phyloP scores from a whole-genome alignment of 1,140 invertebrate species.

The Pollicipes pollicipes region DNA sequence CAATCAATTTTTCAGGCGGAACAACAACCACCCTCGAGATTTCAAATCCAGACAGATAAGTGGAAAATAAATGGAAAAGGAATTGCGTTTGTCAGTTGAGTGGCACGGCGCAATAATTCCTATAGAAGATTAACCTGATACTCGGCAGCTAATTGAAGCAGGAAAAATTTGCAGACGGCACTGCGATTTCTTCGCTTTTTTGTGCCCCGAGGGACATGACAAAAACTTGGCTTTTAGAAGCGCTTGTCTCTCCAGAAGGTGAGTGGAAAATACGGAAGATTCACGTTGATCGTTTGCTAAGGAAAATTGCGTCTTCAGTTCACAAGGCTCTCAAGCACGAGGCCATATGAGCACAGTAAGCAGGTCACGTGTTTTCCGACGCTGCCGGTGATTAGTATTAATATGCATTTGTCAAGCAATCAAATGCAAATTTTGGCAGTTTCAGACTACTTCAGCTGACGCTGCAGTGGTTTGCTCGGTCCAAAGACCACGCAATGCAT shows the following conservation, averaged over 20 bases:
- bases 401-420: too few relatives aligned
- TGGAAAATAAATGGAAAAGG: slow-evolving; percentile 1
- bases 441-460: too few relatives aligned
- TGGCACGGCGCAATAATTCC: background rate
- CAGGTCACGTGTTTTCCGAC: too few relatives aligned
- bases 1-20: background rate
- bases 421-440: too few relatives aligned
- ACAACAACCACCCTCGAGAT: background rate
- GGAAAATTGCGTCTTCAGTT: too few relatives aligned
- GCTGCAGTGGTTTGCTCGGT: too few relatives aligned
- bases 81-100: slow-evolving; percentile 1
- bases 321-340: too few relatives aligned
- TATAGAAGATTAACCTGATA: background rate
- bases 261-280: background rate
- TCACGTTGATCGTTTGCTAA: too few relatives aligned
- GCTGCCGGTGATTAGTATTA: too few relatives aligned
- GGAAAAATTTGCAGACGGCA: background rate
- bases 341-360: too few relatives aligned
- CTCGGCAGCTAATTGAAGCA: background rate
- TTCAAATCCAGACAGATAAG: background rate
- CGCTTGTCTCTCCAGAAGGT: background rate
- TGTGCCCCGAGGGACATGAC: background rate
- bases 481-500: too few relatives aligned
- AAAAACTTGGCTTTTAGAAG: background rate
- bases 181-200: background rate